Conservation (phyloP, 2,113 vertebrate genomes). For the Cygnus buccinator region DNA sequence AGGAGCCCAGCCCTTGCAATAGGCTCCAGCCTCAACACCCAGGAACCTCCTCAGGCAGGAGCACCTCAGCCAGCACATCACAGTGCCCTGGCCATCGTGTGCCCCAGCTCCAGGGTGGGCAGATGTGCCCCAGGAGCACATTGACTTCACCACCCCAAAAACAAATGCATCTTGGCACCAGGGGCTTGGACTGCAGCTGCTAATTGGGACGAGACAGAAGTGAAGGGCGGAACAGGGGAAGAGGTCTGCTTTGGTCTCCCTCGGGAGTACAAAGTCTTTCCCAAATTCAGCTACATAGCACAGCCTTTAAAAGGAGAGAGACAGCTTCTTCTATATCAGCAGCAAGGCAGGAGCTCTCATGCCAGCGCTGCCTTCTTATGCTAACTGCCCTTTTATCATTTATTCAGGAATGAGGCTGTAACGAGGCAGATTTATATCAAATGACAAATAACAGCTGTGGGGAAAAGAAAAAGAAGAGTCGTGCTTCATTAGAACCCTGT, state of each 20-base stretch:
- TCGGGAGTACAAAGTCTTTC: not conserved
- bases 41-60: too few species aligned
- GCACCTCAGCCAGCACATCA: rapidly evolving
- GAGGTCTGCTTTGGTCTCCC: not conserved
- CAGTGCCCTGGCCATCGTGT: not conserved
- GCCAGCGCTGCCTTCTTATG: constrained; percentile 3
- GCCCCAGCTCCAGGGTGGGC: rapidly evolving
- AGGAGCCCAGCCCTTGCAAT: not conserved
- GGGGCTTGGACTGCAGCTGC: not conserved
- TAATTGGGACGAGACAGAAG: not conserved
- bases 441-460: constrained; percentile 58
- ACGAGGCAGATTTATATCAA: constrained; percentile 22
- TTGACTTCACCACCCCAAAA: not conserved
- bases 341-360: not conserved
- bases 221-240: not conserved
- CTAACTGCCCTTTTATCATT: constrained; percentile 24
- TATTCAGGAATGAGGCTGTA: constrained; percentile 27
- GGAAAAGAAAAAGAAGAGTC: constrained; percentile 1
- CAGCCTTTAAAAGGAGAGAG: not conserved
- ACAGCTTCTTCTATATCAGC: not conserved
- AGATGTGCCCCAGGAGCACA: not conserved
- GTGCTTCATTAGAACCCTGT: constrained; percentile 51
- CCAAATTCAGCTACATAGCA: constrained; percentile 8
- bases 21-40: not conserved
- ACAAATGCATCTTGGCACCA: not conserved